These are phyloP conservation scores for Xylocampa areola DNA, from an alignment of 2,888 invertebrate species.

Conservation along the genomic window DNA sequence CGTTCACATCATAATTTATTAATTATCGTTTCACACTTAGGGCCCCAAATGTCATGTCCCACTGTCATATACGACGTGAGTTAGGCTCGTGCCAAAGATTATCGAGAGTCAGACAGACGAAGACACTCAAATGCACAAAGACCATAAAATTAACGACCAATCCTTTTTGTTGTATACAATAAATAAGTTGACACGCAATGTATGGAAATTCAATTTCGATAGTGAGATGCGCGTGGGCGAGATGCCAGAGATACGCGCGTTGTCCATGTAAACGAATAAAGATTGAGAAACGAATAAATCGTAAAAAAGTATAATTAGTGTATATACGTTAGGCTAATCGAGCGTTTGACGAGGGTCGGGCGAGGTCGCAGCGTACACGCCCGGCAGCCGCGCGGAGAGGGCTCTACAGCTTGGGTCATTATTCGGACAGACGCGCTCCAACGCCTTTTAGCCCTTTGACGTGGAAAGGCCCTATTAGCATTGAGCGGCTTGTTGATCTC, in stretches of 20 bases:
- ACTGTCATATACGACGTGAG: constrained; percentile 65
- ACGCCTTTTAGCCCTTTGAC: constrained; percentile 88
- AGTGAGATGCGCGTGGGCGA: constrained; percentile 72
- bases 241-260: constrained; percentile 73
- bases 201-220: constrained; percentile 76
- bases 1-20: constrained; percentile 66
- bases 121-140: constrained; percentile 56
- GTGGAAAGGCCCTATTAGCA: constrained; percentile 87
- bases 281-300: constrained; percentile 71
- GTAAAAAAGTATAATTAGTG: constrained; percentile 81
- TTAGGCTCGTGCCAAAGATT: constrained; percentile 63
- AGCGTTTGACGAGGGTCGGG: constrained; percentile 87
- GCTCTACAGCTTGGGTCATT: constrained; percentile 83
- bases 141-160: constrained; percentile 69
- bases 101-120: constrained; percentile 50
- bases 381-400: constrained; percentile 68
- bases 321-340: constrained; percentile 85
- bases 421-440: constrained; percentile 87
- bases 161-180: constrained; percentile 67
- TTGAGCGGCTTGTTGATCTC: constrained; percentile 87
- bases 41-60: constrained; percentile 65
- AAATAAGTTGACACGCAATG: constrained; percentile 70
- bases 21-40: constrained; percentile 69
- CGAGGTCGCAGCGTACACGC: constrained; percentile 76
- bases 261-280: constrained; percentile 66